Base-by-base conservation (phyloP, 1,140 invertebrate genomes). In the Callitettix versicolor region DNA sequence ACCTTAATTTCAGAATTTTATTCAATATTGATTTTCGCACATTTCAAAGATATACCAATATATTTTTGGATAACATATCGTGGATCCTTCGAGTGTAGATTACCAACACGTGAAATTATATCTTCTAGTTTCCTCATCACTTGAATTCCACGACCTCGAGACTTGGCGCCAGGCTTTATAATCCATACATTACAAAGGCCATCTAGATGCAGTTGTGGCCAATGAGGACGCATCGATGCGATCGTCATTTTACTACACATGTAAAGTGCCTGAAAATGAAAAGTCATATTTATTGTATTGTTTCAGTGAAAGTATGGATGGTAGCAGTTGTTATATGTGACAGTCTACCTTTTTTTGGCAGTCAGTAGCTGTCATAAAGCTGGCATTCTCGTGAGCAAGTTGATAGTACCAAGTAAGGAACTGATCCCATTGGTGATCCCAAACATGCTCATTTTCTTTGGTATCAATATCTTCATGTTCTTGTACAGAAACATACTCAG, bases 51-150 rank as follows among this genome's bases (percentile, higher is more conserved):
- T 65, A 71, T 73, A 93, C 90, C 91, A 61, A 96, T 94, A 68
- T 96, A 95, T 72, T 96, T 96, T 69, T 95, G 92, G 18, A 95
- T 86, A 34, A 96, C 89, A 68, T 87, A 95, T 76, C 87, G 81
- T 56, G 80, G 79, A 67, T 90, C 87, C 49, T 75, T 75, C 17
- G 76, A 68, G 18, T 77, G 68, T 7, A 71, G 69, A 6, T 74
- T 71, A 66, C 79, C 82, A 24, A 85, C 76, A 57, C 80, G 82
- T 42, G 80, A 81, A 58, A 91, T 69, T 36, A 96, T 92, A 62
- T 90, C 86, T 58, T 91, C 87, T 11, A 95, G 73, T 65, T 83
- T 84, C 67, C 92, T 87, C 75, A 91, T 82, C 21, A 95, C 74
- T 15, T 85, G 79, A 55, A 96, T 95, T 41, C 92, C 93, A 62